A percentile compares a stretch with the other conserved stretches of the same genome.
These are phyloP conservation scores for Leptopilina clavipes DNA, from an alignment of 1,140 invertebrate species.

Conservation along the genomic window DNA sequence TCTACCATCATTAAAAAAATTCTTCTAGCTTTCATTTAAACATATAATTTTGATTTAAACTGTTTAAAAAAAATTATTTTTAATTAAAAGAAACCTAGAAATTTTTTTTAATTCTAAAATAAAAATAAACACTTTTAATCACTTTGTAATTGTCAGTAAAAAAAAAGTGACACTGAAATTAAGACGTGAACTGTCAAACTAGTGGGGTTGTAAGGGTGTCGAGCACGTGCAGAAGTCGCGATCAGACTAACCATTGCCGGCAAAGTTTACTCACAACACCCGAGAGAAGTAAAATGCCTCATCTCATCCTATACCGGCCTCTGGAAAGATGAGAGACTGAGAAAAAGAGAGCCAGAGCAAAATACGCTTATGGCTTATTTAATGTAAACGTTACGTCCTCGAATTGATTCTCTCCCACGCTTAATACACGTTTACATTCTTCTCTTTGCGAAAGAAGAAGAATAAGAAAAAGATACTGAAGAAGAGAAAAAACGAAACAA, in stretches of 20 bases:
- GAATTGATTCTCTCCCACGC: constrained; percentile 33
- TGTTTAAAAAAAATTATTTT: too few species aligned
- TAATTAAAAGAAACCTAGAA: too few species aligned
- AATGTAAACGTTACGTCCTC: constrained; percentile 34
- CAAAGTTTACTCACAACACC: constrained; percentile 31
- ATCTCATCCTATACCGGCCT: constrained; percentile 3
- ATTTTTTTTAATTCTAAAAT: too few species aligned
- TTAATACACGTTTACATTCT: constrained; percentile 21
- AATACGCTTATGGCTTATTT: constrained; percentile 33
- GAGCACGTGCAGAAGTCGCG: constrained; percentile 30
- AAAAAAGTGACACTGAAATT: constrained; percentile 16
- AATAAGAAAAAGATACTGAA: not conserved
- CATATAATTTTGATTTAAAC: too few species aligned
- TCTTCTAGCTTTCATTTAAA: too few species aligned
- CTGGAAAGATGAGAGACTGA: constrained; percentile 31
- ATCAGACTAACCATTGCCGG: constrained; percentile 20
- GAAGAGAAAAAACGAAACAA: not conserved
- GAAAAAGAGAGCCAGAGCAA: constrained; percentile 29
- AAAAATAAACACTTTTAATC: not conserved
- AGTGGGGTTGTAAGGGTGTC: constrained; percentile 15
- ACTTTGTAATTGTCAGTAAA: not conserved
- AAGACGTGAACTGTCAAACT: constrained; percentile 19
- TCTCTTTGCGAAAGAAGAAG: not conserved
- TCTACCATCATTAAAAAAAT: too few species aligned
- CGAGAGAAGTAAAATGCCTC: constrained; percentile 8